Percentiles rank a stretch among this genome's conserved stretches.
Conservation (phyloP, 1,140 invertebrate species). For the Sipha flava region DNA sequence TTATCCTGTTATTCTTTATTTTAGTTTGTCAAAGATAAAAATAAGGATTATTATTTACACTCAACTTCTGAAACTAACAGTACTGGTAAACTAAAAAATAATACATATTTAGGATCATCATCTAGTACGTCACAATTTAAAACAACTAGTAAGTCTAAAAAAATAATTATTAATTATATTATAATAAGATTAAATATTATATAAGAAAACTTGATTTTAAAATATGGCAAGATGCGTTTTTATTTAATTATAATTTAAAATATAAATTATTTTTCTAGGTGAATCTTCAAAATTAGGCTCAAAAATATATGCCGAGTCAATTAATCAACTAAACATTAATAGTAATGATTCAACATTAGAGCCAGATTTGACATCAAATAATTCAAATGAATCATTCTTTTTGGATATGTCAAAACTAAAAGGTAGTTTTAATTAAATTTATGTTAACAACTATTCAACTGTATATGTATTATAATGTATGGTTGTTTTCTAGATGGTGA, state of each 20-base stretch:
- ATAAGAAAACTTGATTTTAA: too few relatives aligned
- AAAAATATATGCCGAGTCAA: background rate
- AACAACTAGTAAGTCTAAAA: background rate
- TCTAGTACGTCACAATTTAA: background rate
- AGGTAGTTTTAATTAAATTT: background rate
- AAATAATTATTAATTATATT: too few relatives aligned
- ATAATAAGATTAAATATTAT: too few relatives aligned
- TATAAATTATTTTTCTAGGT: background rate
- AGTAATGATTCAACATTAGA: background rate
- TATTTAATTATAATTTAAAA: background rate
- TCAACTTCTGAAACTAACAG: background rate
- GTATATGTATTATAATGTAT: background rate
- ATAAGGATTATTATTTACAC: background rate
- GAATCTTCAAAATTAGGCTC: background rate
- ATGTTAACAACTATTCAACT: background rate
- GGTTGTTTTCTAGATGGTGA: slow-evolving; percentile 8
- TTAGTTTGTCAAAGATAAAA: background rate
- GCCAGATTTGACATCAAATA: background rate
- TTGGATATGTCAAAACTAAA: slow-evolving; percentile 2
- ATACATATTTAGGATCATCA: background rate
- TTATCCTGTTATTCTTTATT: background rate
- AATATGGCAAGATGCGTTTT: too few relatives aligned
- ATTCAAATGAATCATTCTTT: background rate
- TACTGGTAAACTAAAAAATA: background rate
- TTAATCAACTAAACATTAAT: background rate